Conservation (phyloP, 2,113 vertebrate genomes). For the Eidolon helvum region DNA sequence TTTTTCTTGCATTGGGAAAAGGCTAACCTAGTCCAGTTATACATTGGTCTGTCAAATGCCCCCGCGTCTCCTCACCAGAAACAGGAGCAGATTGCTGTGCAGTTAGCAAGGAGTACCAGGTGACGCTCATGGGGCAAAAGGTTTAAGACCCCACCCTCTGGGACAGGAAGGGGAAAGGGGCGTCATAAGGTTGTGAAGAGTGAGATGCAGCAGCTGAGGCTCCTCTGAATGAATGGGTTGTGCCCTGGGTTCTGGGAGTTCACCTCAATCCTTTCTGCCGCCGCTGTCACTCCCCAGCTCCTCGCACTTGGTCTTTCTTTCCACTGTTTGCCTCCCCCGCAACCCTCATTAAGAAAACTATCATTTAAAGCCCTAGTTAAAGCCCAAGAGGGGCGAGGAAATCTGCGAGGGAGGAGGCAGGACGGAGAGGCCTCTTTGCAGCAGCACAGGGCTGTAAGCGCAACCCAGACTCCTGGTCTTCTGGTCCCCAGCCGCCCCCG, state of each 20-base stretch:
- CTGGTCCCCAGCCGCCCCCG: neutral
- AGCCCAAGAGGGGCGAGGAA: neutral
- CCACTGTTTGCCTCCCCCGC: conserved; percentile 54
- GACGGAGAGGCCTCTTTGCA: neutral
- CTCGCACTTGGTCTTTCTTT: conserved; percentile 46
- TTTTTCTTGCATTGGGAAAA: neutral
- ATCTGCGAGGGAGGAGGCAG: neutral
- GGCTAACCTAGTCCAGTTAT: neutral
- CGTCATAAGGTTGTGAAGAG: neutral
- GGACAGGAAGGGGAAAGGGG: neutral
- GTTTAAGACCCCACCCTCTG: neutral
- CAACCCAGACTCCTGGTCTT: neutral
- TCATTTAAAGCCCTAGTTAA: conserved; percentile 49
- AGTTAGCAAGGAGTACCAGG: neutral
- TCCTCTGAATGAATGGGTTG: conserved; percentile 30
- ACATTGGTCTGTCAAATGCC: neutral
- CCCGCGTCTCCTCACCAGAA: neutral
- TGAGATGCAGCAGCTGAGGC: neutral
- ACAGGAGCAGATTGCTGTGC: neutral
- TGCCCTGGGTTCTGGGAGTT: conserved; percentile 27
- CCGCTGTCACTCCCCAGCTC: neutral
- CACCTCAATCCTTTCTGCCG: conserved; percentile 4
- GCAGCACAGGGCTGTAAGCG: neutral
- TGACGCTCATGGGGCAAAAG: neutral
- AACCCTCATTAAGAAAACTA: conserved; percentile 59